Evolutionary conservation across 2,797 vertebrate genomes (phyloP), one percentile per base, ranked within the genome.

Genomic region (Odontamblyopus lacepedii): DNA sequence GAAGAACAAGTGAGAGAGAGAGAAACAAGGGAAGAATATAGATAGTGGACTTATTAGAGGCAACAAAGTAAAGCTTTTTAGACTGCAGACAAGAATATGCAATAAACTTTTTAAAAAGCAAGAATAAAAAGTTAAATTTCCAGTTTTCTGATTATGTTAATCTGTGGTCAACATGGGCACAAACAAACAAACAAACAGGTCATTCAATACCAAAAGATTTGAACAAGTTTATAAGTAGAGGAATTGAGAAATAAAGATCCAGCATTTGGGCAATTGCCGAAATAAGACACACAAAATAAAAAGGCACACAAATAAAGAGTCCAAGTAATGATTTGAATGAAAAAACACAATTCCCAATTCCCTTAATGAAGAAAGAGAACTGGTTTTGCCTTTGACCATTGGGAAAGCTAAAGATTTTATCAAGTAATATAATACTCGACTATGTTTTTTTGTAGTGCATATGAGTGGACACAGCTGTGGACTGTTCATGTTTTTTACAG

Each of bases 1-100:
- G 13, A 48, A 48, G 13, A 15, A 15, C 13, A 48, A 48, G 44
- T 48, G 55, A 44, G 7, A 64, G 74, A 68, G 59, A 50, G 64
- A 63, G 41, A 71, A 67, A 72, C 63, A 18, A 41, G 65, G 2
- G 27, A 57, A 23, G n/a, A 56, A 26, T 56, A 23, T 53, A 18
- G 51, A 18, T 53, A 53, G 51, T 53, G 16, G 56, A 13, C 53
- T 55, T 55, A 55, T 55, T 23, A 55, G 53, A 55, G 19, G 53
- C 53, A 23, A 55, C 53, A 55, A 23, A 55, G 6, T 48, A 48
- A 48, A 48, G 44, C 44, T 16, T 48, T n/a, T 53, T 53, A 53
- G 51, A 23, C n/a, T 9, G 19, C 53, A 55, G 53, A 55, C 19
- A 23, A n/a, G 19, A 55, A 55, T 55, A 55, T 8, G 18, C 51